These are phyloP conservation scores for Phrynocephalus versicolor DNA, from an alignment of 2,113 vertebrate genomes.

Conservation along the genomic window DNA sequence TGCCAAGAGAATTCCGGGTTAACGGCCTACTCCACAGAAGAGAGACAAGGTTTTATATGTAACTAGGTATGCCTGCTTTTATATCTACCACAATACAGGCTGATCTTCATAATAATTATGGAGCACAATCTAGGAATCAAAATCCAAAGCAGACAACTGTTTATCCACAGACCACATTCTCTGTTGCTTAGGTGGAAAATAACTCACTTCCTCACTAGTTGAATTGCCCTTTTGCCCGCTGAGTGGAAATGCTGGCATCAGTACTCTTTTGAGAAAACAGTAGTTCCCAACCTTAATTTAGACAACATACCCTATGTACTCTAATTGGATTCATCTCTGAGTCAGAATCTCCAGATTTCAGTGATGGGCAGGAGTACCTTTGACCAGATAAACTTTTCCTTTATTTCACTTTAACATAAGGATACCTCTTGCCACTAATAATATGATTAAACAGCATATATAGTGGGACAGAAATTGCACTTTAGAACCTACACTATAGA, in stretches of 20 bases:
- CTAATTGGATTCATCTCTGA: too few relatives aligned
- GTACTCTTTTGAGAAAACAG: too few relatives aligned
- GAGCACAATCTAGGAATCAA: background rate
- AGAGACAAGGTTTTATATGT: background rate
- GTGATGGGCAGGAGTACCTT: too few relatives aligned
- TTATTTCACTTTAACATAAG: background rate
- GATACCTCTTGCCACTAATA: background rate
- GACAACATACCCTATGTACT: too few relatives aligned
- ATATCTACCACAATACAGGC: background rate
- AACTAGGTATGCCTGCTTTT: too few relatives aligned
- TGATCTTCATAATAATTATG: background rate
- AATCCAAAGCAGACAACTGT: background rate
- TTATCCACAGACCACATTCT: background rate
- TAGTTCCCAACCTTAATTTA: too few relatives aligned
- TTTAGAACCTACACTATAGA: background rate
- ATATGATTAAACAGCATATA: background rate
- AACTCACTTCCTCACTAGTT: too few relatives aligned
- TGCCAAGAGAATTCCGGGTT: background rate
- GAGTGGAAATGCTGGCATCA: too few relatives aligned
- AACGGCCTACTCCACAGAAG: background rate
- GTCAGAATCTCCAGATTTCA: too few relatives aligned
- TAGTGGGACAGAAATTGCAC: too few relatives aligned
- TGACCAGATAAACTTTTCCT: background rate
- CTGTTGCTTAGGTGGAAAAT: too few relatives aligned
- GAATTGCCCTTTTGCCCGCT: too few relatives aligned